These are phyloP conservation scores for Alcis repandata DNA, from an alignment of 2,888 invertebrate genomes.

Conservation along the genomic window DNA sequence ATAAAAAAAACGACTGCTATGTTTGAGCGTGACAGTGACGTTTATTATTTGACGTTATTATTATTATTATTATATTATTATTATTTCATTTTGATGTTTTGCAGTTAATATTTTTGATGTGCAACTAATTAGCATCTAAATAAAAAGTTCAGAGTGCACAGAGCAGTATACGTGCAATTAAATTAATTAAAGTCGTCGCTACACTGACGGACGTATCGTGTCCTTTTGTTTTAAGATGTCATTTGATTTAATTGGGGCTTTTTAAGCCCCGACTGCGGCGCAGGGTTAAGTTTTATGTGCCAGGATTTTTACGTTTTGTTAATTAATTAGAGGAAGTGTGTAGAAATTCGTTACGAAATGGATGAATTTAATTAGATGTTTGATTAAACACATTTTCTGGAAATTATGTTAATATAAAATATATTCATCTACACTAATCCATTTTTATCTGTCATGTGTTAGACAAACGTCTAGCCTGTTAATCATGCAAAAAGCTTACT, in stretches of 20 bases:
- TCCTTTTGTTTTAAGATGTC: constrained; percentile 64
- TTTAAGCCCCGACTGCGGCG: constrained; percentile 47
- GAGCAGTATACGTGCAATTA: constrained; percentile 56
- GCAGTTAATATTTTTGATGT: not conserved
- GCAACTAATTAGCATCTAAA: constrained; percentile 23
- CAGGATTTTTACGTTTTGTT: constrained; percentile 46
- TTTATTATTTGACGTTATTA: no score
- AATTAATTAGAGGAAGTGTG: constrained; percentile 44
- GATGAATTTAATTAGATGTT: not conserved
- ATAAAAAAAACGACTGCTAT: no score
- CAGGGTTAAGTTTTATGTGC: constrained; percentile 40
- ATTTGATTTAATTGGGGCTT: constrained; percentile 58
- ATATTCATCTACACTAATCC: no score
- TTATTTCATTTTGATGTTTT: no score
- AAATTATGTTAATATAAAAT: no score
- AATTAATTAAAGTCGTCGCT: constrained; percentile 69
- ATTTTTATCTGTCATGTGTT: no score
- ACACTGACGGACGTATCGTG: constrained; percentile 57
- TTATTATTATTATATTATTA: no score
- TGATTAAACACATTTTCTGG: not conserved
- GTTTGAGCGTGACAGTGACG: no score
- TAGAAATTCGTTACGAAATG: not conserved
- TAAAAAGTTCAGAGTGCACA: constrained; percentile 44
- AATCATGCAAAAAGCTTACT: no score
- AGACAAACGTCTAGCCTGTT: no score